Percentiles rank a stretch among this genome's conserved stretches.
Evolutionary conservation across 2,113 vertebrate species (phyloP).

Genomic region (Bubo scandiacus): DNA sequence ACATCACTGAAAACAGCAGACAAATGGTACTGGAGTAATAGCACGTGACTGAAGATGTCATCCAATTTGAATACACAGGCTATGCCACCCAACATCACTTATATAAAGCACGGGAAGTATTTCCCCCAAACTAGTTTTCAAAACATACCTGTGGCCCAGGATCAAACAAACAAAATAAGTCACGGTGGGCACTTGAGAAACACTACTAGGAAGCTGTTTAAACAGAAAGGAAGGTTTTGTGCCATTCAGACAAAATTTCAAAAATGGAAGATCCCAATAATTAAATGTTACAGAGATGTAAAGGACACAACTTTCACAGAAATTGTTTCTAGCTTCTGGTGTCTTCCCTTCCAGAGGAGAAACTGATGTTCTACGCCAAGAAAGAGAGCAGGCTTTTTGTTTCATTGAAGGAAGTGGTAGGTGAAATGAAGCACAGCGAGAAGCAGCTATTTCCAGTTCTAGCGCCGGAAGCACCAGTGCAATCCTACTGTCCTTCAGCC

Average conservation of each 20-base stretch:
- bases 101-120: neutral
- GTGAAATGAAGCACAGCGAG: constrained; percentile 44
- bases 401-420: constrained; percentile 30
- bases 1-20: neutral
- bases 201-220: neutral
- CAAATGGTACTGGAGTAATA: neutral
- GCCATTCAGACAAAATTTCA: neutral
- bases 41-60: neutral
- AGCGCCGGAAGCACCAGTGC: neutral
- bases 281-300: neutral
- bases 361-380: neutral
- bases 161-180: neutral
- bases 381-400: constrained; percentile 2
- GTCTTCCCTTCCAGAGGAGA: neutral
- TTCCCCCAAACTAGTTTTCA: neutral
- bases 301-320: neutral
- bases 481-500: neutral
- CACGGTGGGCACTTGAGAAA: fast-evolving
- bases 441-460: constrained; percentile 36
- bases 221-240: neutral
- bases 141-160: neutral
- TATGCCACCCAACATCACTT: neutral
- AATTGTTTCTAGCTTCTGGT: neutral
- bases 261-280: neutral
- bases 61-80: neutral